phyloP scores from a whole-genome alignment of 2,113 vertebrate genomes.

The Pithys albifrons region DNA sequence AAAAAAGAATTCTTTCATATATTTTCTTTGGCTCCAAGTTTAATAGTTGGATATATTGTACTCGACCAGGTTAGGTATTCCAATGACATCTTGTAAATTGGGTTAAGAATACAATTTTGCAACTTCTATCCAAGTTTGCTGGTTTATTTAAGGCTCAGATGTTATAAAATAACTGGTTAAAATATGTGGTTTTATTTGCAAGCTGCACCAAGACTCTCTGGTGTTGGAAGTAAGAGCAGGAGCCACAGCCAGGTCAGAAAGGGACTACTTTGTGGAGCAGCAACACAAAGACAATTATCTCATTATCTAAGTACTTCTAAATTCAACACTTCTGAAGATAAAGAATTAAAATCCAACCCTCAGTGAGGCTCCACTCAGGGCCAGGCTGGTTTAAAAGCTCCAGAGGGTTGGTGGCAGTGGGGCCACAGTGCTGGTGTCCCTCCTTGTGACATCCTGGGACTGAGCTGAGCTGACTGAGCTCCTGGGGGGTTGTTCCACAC shows the following conservation, averaged over 20 bases:
- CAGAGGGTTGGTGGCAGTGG: neutral
- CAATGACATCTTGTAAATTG: neutral
- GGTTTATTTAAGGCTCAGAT: neutral
- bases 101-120: neutral
- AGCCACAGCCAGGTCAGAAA: neutral
- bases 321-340: neutral
- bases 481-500: neutral
- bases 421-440: neutral
- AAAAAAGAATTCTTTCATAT: neutral
- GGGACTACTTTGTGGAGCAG: neutral
- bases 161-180: neutral
- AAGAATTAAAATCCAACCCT: neutral
- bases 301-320: neutral
- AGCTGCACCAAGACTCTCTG: neutral
- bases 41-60: neutral
- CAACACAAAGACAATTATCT: neutral
- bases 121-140: neutral
- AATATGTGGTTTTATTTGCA: neutral
- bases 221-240: neutral
- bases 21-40: neutral
- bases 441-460: neutral
- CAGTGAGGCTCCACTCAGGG: neutral
- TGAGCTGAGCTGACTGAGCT: neutral
- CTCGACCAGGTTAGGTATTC: neutral
- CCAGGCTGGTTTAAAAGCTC: accelerated